phyloP scores from a whole-genome alignment of 2,888 invertebrate species.

The Acanthosepion esculentum region DNA sequence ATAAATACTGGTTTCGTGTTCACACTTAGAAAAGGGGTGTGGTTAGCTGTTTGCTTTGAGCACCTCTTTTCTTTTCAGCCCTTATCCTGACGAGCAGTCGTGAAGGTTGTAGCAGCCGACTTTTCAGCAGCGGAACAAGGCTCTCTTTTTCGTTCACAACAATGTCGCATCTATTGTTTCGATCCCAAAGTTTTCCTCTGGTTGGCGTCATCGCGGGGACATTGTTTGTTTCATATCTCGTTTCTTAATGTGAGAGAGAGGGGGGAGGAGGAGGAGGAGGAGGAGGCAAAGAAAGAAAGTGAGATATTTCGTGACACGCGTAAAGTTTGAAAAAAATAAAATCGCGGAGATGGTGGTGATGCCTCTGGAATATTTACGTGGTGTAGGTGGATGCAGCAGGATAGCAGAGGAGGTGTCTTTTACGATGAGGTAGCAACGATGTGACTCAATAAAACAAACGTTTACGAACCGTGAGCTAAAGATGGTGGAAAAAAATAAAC shows the following conservation, averaged over 20 bases:
- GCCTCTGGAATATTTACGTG: not conserved
- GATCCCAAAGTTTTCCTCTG: not conserved
- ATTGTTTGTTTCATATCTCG: not conserved
- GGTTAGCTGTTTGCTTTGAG: not conserved
- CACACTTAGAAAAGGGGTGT: not conserved
- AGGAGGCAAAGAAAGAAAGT: not conserved
- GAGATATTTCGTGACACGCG: not conserved
- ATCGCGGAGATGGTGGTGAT: not conserved
- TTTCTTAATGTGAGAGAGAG: not conserved
- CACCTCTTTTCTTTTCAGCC: not conserved
- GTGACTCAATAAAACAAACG: not conserved
- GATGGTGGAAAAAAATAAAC: too few relatives aligned
- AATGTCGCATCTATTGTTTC: not conserved
- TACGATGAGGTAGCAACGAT: not conserved
- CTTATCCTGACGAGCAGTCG: not conserved
- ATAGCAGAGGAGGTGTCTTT: not conserved
- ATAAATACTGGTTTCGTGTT: constrained; percentile 2
- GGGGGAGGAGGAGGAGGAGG: not conserved
- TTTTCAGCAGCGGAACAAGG: not conserved
- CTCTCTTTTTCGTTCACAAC: not conserved
- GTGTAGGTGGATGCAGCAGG: not conserved
- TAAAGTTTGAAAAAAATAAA: not conserved
- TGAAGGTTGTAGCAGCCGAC: not conserved
- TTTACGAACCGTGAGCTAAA: too few relatives aligned
- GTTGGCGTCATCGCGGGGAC: not conserved